Conservation (phyloP, 2,113 vertebrate genomes). For the Coregonus clupeaformis region DNA sequence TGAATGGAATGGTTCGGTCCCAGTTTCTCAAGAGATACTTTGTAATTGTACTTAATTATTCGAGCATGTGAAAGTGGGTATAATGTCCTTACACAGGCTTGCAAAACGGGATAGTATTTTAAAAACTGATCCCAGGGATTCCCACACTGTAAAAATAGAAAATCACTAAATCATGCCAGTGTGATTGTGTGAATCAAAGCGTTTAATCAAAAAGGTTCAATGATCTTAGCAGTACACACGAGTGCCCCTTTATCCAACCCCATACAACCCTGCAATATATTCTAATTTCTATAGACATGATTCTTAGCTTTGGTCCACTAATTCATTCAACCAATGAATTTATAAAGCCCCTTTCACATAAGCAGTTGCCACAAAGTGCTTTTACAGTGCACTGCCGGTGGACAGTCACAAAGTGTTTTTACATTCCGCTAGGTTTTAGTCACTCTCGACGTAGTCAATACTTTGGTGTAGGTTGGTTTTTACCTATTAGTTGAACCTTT, state of each 20-base stretch:
- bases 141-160: not conserved
- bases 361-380: too few relatives aligned
- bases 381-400: too few relatives aligned
- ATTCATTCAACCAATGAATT: not conserved
- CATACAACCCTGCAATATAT: not conserved
- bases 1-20: constrained; percentile 65
- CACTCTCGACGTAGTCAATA: too few relatives aligned
- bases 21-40: constrained; percentile 72
- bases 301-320: not conserved
- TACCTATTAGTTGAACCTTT: too few relatives aligned
- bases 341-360: too few relatives aligned
- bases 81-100: constrained; percentile 36
- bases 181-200: too few relatives aligned
- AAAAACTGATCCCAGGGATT: constrained; percentile 6
- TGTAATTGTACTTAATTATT: constrained; percentile 70
- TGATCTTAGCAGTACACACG: not conserved
- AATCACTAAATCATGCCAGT: too few relatives aligned
- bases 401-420: too few relatives aligned
- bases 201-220: constrained; percentile 6
- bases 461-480: too few relatives aligned
- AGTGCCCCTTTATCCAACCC: not conserved
- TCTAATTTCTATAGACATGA: not conserved
- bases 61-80: constrained; percentile 55
- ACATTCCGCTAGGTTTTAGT: not conserved
- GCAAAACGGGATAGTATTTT: constrained; percentile 34